These are phyloP conservation scores for Hipposideros armiger DNA, from an alignment of 2,113 vertebrate genomes.

Conservation along the genomic window DNA sequence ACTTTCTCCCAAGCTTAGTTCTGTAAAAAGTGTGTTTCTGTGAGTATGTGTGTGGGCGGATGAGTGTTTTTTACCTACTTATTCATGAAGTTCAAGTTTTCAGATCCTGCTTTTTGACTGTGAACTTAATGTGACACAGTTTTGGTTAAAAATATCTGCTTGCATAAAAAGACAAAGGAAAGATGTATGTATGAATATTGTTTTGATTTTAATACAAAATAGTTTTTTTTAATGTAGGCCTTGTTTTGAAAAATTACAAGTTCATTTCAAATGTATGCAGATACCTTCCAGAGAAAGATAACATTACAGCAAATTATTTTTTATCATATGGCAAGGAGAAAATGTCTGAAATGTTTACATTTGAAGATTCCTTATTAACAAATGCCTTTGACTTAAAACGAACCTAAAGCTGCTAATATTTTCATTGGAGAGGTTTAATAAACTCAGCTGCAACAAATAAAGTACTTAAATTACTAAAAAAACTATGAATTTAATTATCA, in stretches of 20 bases:
- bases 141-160: slow-evolving; percentile 10
- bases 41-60: background rate
- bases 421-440: background rate
- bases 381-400: slow-evolving; percentile 44
- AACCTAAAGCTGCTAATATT: slow-evolving; percentile 2
- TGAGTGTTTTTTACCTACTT: background rate
- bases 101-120: background rate
- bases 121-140: slow-evolving; percentile 55
- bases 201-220: slow-evolving; percentile 35
- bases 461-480: background rate
- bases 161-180: background rate
- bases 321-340: background rate
- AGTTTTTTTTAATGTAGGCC: background rate
- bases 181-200: background rate
- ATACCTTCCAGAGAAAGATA: background rate
- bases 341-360: background rate
- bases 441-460: background rate
- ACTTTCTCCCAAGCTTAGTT: slow-evolving; percentile 47
- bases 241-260: slow-evolving; percentile 43
- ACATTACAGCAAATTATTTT: background rate
- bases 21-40: background rate
- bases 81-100: background rate
- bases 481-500: background rate
- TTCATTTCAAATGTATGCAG: background rate
- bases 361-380: slow-evolving; percentile 19